Percentiles rank a stretch among this genome's conserved stretches.
Evolutionary conservation across 2,113 vertebrate genomes (phyloP).

Genomic region (Orycteropus afer): DNA sequence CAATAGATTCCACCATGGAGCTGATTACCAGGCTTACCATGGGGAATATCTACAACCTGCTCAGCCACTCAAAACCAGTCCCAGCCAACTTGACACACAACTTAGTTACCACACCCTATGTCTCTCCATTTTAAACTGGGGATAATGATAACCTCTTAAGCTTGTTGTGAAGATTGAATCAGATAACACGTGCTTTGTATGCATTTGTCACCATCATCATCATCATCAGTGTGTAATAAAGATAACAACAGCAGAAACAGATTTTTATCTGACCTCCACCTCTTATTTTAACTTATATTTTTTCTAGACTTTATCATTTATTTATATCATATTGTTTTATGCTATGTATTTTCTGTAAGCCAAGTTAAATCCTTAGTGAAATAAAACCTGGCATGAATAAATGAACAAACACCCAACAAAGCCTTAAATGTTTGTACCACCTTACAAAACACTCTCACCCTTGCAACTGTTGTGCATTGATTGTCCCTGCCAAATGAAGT

Average conservation of each 20-base stretch:
- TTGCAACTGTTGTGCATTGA: rapidly evolving
- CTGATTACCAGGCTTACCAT: too few relatives aligned
- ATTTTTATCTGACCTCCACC: background rate
- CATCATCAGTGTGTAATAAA: rapidly evolving
- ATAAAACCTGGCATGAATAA: background rate
- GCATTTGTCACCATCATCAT: background rate
- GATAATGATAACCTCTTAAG: rapidly evolving
- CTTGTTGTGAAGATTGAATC: background rate
- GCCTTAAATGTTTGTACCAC: rapidly evolving
- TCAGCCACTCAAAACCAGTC: too few relatives aligned
- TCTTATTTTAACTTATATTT: background rate
- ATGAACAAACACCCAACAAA: background rate
- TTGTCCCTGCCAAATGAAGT: rapidly evolving
- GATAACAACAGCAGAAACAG: background rate
- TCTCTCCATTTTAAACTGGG: rapidly evolving
- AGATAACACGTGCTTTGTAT: background rate
- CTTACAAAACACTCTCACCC: background rate
- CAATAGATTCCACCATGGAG: too few relatives aligned
- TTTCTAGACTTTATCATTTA: background rate
- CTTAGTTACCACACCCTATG: too few relatives aligned
- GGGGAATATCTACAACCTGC: too few relatives aligned
- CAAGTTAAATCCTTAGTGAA: rapidly evolving
- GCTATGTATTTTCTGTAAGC: background rate
- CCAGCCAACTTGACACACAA: too few relatives aligned
- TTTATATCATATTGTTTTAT: background rate